Percentiles rank a stretch among this genome's conserved stretches.
Conservation (phyloP, 2,888 invertebrate genomes). For the Caradrina clavipalpis region DNA sequence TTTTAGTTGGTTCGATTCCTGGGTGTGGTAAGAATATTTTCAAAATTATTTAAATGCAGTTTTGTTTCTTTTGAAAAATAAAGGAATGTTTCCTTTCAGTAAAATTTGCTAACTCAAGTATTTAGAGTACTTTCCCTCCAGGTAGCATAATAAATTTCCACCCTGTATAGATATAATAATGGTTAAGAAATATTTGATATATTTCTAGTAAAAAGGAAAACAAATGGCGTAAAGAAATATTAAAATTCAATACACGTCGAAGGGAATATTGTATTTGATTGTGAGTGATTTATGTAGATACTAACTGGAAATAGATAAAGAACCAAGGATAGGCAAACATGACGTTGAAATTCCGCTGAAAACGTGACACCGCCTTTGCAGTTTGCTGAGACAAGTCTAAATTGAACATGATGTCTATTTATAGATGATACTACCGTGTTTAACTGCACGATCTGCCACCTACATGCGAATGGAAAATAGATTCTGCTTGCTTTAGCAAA, state of each 20-base stretch:
- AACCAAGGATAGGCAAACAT: neutral
- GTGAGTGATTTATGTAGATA: neutral
- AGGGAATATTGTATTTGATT: neutral
- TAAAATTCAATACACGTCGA: neutral
- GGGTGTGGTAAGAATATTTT: too few species aligned
- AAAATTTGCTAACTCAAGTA: too few species aligned
- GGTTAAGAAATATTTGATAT: too few species aligned
- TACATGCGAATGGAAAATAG: constrained; percentile 32
- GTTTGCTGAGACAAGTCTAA: constrained; percentile 38
- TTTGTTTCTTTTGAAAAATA: too few species aligned
- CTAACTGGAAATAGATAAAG: constrained; percentile 8
- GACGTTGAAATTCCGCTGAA: constrained; percentile 8
- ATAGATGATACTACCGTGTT: constrained; percentile 32
- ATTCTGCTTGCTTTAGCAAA: constrained; percentile 10
- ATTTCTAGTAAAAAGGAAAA: neutral
- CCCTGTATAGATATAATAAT: too few species aligned
- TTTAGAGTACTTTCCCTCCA: too few species aligned
- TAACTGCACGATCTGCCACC: constrained; percentile 27
- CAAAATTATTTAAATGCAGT: too few species aligned
- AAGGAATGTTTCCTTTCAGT: too few species aligned
- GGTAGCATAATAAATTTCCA: too few species aligned
- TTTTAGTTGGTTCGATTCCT: too few species aligned
- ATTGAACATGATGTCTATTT: constrained; percentile 33
- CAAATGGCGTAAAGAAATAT: too few species aligned
- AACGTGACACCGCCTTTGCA: constrained; percentile 17